Evolutionary conservation across 2,113 vertebrate genomes (phyloP).

Genomic region (Cochlearius cochlearius): DNA sequence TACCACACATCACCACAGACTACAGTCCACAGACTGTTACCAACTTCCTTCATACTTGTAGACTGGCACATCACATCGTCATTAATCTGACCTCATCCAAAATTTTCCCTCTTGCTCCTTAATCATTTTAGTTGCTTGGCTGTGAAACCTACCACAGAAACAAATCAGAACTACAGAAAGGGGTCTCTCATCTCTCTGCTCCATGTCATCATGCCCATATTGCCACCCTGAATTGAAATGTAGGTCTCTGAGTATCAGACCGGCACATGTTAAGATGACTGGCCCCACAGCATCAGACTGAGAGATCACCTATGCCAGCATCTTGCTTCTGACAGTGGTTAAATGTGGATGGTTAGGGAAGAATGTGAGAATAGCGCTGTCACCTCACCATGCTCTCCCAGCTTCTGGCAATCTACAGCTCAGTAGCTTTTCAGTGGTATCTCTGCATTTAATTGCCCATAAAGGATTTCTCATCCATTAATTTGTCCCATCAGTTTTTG

Average conservation of each 20-base stretch:
- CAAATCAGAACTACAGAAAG: background rate
- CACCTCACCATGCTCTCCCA: background rate
- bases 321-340: background rate
- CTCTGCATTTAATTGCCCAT: background rate
- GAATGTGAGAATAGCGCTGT: background rate
- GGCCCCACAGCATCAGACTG: background rate
- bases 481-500: background rate
- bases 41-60: background rate
- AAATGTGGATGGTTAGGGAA: background rate
- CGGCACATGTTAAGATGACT: background rate
- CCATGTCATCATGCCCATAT: too few relatives aligned
- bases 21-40: background rate
- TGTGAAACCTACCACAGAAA: background rate
- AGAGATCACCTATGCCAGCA: background rate
- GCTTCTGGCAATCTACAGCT: background rate
- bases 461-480: background rate
- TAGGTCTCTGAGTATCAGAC: background rate
- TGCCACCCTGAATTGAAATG: background rate
- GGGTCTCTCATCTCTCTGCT: background rate
- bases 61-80: background rate
- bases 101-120: background rate
- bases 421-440: background rate
- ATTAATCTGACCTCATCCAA: background rate
- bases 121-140: background rate
- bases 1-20: background rate